Conservation (phyloP, 2,888 invertebrate genomes). For the Cephalotes varians region DNA sequence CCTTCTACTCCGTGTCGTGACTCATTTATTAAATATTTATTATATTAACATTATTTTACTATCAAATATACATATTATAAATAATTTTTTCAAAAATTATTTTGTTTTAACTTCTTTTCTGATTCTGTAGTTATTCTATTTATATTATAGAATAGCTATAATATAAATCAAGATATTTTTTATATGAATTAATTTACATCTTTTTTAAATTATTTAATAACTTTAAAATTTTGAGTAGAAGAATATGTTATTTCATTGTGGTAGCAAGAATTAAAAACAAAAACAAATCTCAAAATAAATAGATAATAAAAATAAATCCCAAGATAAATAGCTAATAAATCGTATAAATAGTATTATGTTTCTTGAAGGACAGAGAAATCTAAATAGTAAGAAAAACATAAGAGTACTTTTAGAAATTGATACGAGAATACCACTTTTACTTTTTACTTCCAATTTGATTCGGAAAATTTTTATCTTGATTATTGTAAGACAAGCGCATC, state of each 20-base stretch:
- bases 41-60: conserved; percentile 15
- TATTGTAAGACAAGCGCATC: not conserved
- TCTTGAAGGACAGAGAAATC: not conserved
- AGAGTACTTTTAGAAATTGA: not conserved
- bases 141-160: no score
- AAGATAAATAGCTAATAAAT: not conserved
- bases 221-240: not conserved
- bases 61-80: not conserved
- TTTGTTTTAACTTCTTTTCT: not conserved
- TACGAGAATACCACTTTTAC: not conserved
- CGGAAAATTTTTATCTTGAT: not conserved
- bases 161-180: not conserved
- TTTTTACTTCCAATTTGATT: not conserved
- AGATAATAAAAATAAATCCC: conserved; percentile 2
- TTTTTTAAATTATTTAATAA: not conserved
- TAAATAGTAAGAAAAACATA: not conserved
- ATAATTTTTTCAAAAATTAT: conserved; percentile 4
- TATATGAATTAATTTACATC: not conserved
- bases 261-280: not conserved
- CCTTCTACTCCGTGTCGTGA: not conserved
- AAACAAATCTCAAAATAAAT: conserved; percentile 1
- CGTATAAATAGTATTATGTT: not conserved
- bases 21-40: not conserved
- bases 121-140: not conserved
- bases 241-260: not conserved